Evolutionary conservation across 2,888 invertebrate genomes (phyloP), one percentile per base, ranked within the genome.

Genomic region (Nematopogon swammerdamellus): DNA sequence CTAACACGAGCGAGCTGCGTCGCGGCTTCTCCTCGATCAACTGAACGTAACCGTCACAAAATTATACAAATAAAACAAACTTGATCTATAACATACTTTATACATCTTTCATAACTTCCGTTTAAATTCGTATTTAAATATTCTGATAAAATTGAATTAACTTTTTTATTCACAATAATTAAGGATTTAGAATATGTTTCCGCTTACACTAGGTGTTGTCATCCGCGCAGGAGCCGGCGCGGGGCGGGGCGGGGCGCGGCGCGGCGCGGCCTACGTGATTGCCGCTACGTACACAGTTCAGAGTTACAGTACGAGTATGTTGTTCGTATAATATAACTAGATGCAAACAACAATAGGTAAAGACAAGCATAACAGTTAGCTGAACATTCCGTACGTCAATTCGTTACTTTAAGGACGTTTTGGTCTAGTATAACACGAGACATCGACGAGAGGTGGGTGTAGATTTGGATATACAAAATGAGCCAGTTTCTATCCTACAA

Each of bases 71-170:
- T 25, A 36, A 36, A 36, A 36, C 3, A 36, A 36, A 36, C 8
- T 3, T 14, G 14, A 36, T 25, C 36, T 36, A 36, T 36, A 36
- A 36, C 50, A 47, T 51, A 20, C 29, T 44, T 44, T 48, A 65
- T 64, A 65, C 68, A 63, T 63, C 58, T 59, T 62, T 63, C 59
- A 60, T 62, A 59, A n/a, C 19, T 19, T 61, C 60, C 62, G 70
- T 64, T 59, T 77, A 79, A 77, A 77, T 79, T 77, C 79, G 76
- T 71, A 71, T 65, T 63, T 46, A 52, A 63, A 73, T 72, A 76
- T 72, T 74, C 67, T 73, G 74, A 72, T 74, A 73, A 67, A 74
- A 73, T 73, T 67, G 70, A 74, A 74, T 68, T 71, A 75, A 74
- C 70, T 68, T 48, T 74, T n/a, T 72, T 76, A 75, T 74, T 74